A percentile compares a stretch with the other conserved stretches of the same genome.
Conservation (phyloP, 2,888 invertebrate genomes). For the Heteropelma amictum region DNA sequence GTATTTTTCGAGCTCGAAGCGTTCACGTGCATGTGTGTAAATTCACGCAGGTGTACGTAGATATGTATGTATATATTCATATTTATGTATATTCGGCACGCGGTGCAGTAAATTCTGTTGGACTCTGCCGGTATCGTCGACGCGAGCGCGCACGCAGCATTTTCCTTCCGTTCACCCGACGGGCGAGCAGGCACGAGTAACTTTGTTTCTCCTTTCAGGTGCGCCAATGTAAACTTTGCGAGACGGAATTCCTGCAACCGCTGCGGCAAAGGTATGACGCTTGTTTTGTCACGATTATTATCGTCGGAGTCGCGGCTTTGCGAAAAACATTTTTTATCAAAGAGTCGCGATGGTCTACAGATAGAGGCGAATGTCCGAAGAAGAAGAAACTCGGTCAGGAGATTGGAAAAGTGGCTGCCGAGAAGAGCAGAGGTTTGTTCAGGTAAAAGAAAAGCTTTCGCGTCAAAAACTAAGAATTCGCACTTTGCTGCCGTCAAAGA, state of each 20-base stretch:
- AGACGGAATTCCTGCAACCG: slow-evolving; percentile 93
- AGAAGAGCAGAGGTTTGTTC: slow-evolving; percentile 96
- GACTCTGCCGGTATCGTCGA: no score
- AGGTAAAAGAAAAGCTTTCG: slow-evolving; percentile 70
- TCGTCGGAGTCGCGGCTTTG: no score
- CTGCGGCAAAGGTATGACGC: slow-evolving; percentile 86
- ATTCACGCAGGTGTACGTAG: neutral
- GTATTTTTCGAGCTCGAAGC: neutral
- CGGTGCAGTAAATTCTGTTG: no score
- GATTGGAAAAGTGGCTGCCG: slow-evolving; percentile 98
- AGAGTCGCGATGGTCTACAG: slow-evolving; percentile 59
- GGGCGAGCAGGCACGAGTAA: slow-evolving; percentile 21
- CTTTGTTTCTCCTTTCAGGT: slow-evolving; percentile 77
- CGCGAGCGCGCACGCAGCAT: no score
- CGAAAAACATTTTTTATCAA: no score
- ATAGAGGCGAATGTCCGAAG: slow-evolving; percentile 79
- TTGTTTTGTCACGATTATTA: neutral
- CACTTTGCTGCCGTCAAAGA: no score
- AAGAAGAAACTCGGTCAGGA: slow-evolving; percentile 95
- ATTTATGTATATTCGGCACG: no score
- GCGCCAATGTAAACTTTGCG: slow-evolving; percentile 97
- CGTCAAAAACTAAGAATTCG: neutral
- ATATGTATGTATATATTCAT: neutral
- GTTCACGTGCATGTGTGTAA: neutral
- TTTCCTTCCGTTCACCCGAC: neutral